Evolutionary conservation across 2,888 invertebrate genomes (phyloP), one percentile per base, ranked within the genome.

Genomic region (Andrena camellia): DNA sequence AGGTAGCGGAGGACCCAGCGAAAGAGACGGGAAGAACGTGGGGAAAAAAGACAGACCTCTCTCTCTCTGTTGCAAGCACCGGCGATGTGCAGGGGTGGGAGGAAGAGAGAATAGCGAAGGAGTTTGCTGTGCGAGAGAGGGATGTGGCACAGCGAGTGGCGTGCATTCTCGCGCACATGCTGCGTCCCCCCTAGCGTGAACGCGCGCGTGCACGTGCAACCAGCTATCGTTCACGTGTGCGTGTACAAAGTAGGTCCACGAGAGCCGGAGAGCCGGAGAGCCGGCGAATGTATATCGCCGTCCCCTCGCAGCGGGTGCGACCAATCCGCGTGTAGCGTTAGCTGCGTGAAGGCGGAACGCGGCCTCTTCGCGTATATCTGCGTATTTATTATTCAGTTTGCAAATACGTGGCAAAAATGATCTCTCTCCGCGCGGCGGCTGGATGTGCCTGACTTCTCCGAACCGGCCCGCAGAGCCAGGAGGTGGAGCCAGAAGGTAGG

Each of bases 371-470:
- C 91, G 92, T 92, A 92, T 91, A 89, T 92, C 90, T 91, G 92
- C 91, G 91, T 93, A 93, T 93, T 94, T 94, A 94, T 94, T 93
- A 94, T 94, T 94, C 93, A 93, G 93, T 93, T 94, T 93, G 94
- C 93, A 93, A 94, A 94, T 94, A 93, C 93, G 90, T 91, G 92
- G 92, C 92, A 93, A 93, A 93, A 93, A 93, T 93, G 89, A 93
- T 93, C 93, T 93, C 91, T 92, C 92, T 89, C 88, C 85, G 86
- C 72, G 76, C 60, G 77, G 57, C 63, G 68, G 83, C 81, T 75
- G 82, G 80, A 83, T 86, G 63, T 50, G 71, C 57, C 75, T 20
- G 23, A 72, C 73, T 57, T 60, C 50, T 62, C 33, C 52, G 75
- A 63, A 62, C 81, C 84, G 74, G 80, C 70, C 81, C 67, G 83